Evolutionary conservation across 2,113 vertebrate genomes (phyloP).

Genomic region (Aphelocoma coerulescens): DNA sequence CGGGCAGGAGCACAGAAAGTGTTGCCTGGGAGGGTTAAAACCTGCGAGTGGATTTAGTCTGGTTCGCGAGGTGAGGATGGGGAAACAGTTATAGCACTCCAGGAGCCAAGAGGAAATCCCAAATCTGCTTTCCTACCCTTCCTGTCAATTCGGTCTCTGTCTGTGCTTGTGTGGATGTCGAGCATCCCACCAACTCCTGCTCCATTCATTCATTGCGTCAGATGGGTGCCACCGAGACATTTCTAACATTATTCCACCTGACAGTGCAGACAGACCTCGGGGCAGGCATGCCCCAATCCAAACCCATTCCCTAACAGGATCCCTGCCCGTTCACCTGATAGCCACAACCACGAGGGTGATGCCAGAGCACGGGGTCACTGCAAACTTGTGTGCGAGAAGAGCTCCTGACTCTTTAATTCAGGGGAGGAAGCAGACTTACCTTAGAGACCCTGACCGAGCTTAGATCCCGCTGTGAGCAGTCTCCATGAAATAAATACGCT

Average conservation of each 20-base stretch:
- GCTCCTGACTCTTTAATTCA: neutral
- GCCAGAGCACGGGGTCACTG: neutral
- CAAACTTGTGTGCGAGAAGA: neutral
- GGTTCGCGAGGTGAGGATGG: neutral
- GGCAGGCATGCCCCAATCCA: neutral
- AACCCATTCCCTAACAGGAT: rapidly evolving
- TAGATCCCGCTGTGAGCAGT: neutral
- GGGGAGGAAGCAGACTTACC: constrained; percentile 51
- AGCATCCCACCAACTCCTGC: neutral
- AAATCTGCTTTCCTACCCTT: neutral
- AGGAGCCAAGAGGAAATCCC: neutral
- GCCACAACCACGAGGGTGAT: rapidly evolving
- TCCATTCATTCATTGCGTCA: constrained; percentile 7
- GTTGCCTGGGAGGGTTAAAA: neutral
- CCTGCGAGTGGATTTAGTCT: neutral
- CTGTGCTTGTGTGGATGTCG: neutral
- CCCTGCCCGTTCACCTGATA: neutral
- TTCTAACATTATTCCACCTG: neutral
- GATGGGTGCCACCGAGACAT: neutral
- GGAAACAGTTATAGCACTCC: neutral
- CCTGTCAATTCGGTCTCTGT: neutral
- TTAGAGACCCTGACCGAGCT: neutral
- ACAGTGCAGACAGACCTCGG: neutral
- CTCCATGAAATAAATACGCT: constrained; percentile 5
- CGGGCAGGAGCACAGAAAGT: neutral